Base-by-base conservation (phyloP, 2,888 invertebrate species). In the Oconnorella tubifera region DNA sequence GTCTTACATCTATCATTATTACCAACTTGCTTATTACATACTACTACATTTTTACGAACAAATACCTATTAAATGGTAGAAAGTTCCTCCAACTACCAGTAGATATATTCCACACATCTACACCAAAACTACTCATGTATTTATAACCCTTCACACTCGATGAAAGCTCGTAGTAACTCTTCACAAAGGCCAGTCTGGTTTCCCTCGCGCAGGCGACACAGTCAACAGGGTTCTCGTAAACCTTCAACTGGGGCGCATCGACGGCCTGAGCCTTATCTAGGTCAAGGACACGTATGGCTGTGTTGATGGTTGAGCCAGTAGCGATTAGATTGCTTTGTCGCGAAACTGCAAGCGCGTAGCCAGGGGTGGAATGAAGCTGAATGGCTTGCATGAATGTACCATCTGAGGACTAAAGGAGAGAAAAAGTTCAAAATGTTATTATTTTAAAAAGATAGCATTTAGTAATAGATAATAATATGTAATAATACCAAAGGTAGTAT, bases 81-180 rank as follows among this genome's bases (percentile, higher is more conserved):
- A 63, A 69, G 27, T 56, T 49, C 27, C 33, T 25, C 40, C 63
- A 57, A 23, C 48, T 61, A 1, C 70, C 71, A 1, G 70, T 73
- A 4, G 56, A 56, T 53, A 74, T 25, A 59, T 73, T 72, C 72
- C 71, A 73, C 10, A 73, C 66, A 58, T 76, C 75, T 4, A 76
- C 68, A 1, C 75, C 75, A 62, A 74, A 76, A 56, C 70, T 73
- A 59, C 75, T 73, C 49, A 74, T 69, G 60, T 63, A 74, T 59
- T 75, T 74, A 63, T 75, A 75, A 3, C 73, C 74, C 33, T 50
- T 50, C 32, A 31, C 32, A 51, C 50, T 60, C 14, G 66, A 66
- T 1, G 40, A 48, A 14, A 66, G 66, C 33, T 62, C 65, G 67
- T 69, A 70, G 63, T 70, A 73, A 25, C 62, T 59, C 61, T 73